A percentile compares a stretch with the other conserved stretches of the same genome.
Conservation (phyloP, 1,140 invertebrate genomes). For the Musca vetustissima region DNA sequence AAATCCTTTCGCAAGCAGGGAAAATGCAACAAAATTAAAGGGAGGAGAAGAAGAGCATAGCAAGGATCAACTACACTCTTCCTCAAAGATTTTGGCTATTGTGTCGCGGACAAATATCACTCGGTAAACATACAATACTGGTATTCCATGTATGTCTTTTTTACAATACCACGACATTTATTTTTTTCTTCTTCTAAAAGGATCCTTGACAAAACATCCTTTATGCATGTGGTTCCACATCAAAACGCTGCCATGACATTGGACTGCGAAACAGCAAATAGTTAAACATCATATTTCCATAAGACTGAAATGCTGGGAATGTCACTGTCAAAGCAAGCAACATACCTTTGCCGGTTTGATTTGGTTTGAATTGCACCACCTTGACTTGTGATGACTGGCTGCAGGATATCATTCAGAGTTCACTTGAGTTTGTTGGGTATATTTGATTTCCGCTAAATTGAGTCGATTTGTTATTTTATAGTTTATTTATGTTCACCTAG, state of each 20-base stretch:
- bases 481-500: conserved; percentile 18
- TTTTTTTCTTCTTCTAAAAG: too few relatives aligned
- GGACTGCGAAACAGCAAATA: too few relatives aligned
- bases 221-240: too few relatives aligned
- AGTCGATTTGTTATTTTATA: conserved; percentile 24
- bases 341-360: background rate
- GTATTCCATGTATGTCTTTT: too few relatives aligned
- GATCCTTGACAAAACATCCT: too few relatives aligned
- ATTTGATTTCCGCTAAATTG: conserved; percentile 24
- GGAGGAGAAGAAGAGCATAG: background rate
- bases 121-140: too few relatives aligned
- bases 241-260: too few relatives aligned
- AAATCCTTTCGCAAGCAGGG: background rate
- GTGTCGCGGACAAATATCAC: conserved; percentile 16
- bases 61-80: background rate
- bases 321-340: background rate
- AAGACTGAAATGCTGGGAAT: background rate
- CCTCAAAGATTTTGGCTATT: background rate
- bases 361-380: background rate
- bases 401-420: background rate
- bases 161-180: too few relatives aligned
- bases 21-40: background rate
- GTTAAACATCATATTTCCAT: conserved; percentile 19
- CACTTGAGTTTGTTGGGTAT: background rate
- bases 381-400: conserved; percentile 9